Conservation (phyloP, 2,113 vertebrate genomes). For the Ochotona princeps region DNA sequence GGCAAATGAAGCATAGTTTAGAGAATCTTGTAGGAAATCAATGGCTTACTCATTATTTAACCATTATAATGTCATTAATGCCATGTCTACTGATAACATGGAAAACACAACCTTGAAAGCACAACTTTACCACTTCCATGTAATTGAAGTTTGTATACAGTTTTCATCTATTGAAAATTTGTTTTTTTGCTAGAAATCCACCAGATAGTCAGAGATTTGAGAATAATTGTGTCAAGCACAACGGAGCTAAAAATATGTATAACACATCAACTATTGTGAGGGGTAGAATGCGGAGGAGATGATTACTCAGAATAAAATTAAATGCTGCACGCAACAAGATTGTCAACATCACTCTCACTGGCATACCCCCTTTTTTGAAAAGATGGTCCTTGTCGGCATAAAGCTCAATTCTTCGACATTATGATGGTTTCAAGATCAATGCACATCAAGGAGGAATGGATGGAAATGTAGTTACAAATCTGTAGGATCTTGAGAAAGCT, state of each 20-base stretch:
- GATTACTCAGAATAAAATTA: not conserved
- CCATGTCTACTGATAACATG: not conserved
- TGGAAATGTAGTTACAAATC: accelerated
- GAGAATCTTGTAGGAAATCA: not conserved
- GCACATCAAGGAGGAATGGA: not conserved
- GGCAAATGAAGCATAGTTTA: not conserved
- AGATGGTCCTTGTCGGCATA: accelerated
- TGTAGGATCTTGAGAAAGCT: too few relatives aligned
- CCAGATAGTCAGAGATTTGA: not conserved
- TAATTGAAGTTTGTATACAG: not conserved
- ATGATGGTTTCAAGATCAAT: not conserved
- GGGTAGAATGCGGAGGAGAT: not conserved
- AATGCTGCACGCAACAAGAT: not conserved
- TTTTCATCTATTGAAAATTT: not conserved
- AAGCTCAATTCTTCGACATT: not conserved
- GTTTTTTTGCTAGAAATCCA: not conserved
- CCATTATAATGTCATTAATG: not conserved
- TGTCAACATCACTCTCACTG: not conserved
- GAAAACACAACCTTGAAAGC: not conserved
- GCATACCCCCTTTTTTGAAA: not conserved
- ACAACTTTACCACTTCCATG: not conserved
- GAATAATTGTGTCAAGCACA: not conserved
- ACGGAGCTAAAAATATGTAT: not conserved
- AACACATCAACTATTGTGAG: not conserved
- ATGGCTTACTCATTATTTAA: not conserved